These are phyloP conservation scores for Oxygymnocypris stewartii DNA, from an alignment of 2,113 vertebrate genomes.

Conservation along the genomic window DNA sequence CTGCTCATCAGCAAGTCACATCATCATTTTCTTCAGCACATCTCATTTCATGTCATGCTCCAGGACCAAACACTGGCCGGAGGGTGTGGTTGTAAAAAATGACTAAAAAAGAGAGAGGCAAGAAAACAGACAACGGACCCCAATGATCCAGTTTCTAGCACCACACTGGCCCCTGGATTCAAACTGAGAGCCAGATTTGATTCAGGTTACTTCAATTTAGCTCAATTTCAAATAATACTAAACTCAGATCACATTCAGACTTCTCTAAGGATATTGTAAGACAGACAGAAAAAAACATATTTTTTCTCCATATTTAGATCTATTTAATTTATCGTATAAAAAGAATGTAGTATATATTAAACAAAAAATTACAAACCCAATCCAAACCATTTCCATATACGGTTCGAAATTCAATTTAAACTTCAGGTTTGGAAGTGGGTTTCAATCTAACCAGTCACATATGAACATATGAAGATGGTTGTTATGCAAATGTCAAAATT, in stretches of 20 bases:
- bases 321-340: neutral
- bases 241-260: neutral
- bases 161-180: neutral
- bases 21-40: slow-evolving; percentile 57
- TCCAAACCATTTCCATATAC: neutral
- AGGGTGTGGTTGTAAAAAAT: slow-evolving; percentile 59
- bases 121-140: neutral
- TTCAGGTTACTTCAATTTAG: neutral
- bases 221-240: neutral
- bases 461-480: neutral
- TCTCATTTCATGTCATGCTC: slow-evolving; percentile 63
- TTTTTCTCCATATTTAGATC: neutral
- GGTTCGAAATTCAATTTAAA: neutral
- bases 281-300: neutral
- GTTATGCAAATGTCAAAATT: neutral
- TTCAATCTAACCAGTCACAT: neutral
- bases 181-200: neutral
- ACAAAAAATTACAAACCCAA: neutral
- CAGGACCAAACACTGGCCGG: slow-evolving; percentile 51
- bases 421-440: neutral
- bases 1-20: slow-evolving; percentile 41
- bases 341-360: neutral
- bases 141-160: neutral
- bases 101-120: neutral
- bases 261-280: neutral